Percentiles rank a stretch among this genome's conserved stretches.
phyloP scores from a whole-genome alignment of 1,140 invertebrate species.

The Lordiphosa collinella region DNA sequence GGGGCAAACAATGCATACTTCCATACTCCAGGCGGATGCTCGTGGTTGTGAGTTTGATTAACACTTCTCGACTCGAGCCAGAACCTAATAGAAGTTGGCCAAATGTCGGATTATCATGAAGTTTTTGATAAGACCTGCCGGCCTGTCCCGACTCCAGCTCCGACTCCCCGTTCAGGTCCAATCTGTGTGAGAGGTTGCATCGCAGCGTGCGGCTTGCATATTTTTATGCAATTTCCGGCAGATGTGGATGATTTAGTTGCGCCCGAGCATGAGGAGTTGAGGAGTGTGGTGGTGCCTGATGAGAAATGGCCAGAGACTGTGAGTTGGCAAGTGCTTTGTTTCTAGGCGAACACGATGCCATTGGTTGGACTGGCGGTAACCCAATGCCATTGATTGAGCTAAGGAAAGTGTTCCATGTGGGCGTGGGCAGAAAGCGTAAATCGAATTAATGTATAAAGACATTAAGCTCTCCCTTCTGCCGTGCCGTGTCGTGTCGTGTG shows the following conservation, averaged over 20 bases:
- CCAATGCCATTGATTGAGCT: slow-evolving; percentile 2
- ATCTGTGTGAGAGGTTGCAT: slow-evolving; percentile 2
- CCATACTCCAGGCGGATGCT: slow-evolving; percentile 27
- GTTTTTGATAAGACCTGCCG: slow-evolving; percentile 40
- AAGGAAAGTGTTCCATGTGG: slow-evolving; percentile 4
- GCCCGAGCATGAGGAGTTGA: slow-evolving; percentile 1
- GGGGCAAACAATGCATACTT: slow-evolving; percentile 7
- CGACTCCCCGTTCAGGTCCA: neutral
- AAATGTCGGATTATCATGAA: slow-evolving; percentile 67
- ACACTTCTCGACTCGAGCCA: slow-evolving; percentile 19
- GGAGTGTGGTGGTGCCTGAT: slow-evolving; percentile 27
- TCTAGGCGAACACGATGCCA: slow-evolving; percentile 10
- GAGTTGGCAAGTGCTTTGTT: slow-evolving; percentile 30
- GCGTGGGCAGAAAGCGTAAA: slow-evolving; percentile 44
- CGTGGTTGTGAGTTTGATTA: slow-evolving; percentile 43
- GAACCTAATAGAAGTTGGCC: slow-evolving; percentile 54
- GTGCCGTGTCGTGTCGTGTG: slow-evolving; percentile 17
- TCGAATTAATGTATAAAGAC: slow-evolving; percentile 54
- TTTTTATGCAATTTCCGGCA: slow-evolving; percentile 76
- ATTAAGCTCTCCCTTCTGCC: slow-evolving; percentile 13
- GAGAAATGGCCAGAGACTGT: slow-evolving; percentile 47
- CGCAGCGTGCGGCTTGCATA: slow-evolving; percentile 63
- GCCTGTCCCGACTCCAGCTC: no score
- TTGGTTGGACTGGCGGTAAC: slow-evolving; percentile 11
- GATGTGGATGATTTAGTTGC: slow-evolving; percentile 71